phyloP scores from a whole-genome alignment of 2,888 invertebrate species.

The Drosophila pegasa region DNA sequence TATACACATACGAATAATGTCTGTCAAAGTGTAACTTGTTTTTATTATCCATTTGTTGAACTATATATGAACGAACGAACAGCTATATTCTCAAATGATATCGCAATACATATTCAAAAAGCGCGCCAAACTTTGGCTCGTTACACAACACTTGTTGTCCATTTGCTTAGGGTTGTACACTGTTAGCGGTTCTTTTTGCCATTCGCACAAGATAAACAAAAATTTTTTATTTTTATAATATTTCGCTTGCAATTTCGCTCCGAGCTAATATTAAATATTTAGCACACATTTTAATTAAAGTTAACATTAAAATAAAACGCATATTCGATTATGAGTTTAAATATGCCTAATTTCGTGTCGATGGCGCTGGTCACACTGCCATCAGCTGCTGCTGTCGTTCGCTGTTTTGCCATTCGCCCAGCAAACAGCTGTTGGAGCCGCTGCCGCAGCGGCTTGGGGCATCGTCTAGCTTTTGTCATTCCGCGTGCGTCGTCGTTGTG shows the following conservation, averaged over 20 bases:
- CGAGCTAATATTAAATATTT: not conserved
- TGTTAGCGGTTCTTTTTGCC: not conserved
- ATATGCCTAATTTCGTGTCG: not conserved
- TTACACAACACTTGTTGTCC: conserved; percentile 39
- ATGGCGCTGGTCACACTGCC: conserved; percentile 29
- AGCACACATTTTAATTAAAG: not conserved
- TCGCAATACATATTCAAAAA: conserved; percentile 22
- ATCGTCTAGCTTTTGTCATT: conserved; percentile 40
- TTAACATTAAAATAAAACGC: not conserved
- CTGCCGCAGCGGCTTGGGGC: conserved; percentile 25
- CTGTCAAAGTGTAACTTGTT: not conserved
- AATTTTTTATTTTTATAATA: not conserved
- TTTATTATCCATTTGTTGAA: not conserved
- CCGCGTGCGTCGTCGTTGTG: conserved; percentile 56
- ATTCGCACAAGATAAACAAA: conserved; percentile 18
- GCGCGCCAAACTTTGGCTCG: conserved; percentile 19
- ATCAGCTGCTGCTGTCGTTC: conserved; percentile 37
- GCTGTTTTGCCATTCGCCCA: conserved; percentile 37
- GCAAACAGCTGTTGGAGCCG: conserved; percentile 44
- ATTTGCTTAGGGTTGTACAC: conserved; percentile 5
- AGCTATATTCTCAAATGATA: not conserved
- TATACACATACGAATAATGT: not conserved
- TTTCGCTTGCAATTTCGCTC: too few relatives aligned
- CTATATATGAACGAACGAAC: not conserved
- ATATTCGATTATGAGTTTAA: not conserved